phyloP scores from a whole-genome alignment of 2,888 invertebrate species.

The Chloroclystis v-ata region DNA sequence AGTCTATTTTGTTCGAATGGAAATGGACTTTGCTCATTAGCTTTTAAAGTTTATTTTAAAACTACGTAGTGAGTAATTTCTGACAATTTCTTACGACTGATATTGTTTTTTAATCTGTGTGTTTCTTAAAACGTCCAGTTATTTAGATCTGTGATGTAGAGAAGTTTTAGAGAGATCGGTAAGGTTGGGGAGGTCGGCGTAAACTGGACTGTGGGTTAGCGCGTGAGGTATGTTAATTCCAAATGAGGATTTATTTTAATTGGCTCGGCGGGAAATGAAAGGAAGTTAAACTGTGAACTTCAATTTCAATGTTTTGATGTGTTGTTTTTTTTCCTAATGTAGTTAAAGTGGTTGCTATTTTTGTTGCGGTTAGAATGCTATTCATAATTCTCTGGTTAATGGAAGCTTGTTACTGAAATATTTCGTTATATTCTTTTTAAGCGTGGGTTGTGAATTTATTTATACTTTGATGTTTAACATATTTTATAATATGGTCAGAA shows the following conservation, averaged over 20 bases:
- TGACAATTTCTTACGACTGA: background rate
- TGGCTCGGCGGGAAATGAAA: conserved; percentile 47
- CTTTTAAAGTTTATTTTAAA: background rate
- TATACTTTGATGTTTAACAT: background rate
- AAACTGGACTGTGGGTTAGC: conserved; percentile 30
- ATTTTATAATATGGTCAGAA: background rate
- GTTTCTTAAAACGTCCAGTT: conserved; percentile 47
- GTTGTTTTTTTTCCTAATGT: conserved; percentile 20
- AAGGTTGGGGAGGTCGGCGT: conserved; percentile 13
- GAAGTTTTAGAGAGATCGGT: background rate
- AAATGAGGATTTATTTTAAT: conserved; percentile 58
- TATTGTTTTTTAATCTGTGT: conserved; percentile 13
- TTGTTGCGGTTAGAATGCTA: conserved; percentile 18
- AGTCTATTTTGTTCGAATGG: background rate
- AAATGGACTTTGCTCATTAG: background rate
- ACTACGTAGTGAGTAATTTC: background rate
- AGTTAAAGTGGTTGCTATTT: conserved; percentile 27
- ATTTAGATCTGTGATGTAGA: conserved; percentile 26
- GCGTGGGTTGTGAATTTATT: conserved; percentile 5
- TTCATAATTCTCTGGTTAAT: conserved; percentile 16
- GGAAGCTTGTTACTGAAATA: conserved; percentile 21
- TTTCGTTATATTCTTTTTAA: conserved; percentile 4
- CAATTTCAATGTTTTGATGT: conserved; percentile 35
- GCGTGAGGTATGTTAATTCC: conserved; percentile 62
- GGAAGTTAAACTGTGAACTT: conserved; percentile 34